Evolutionary conservation across 30 jellyfish, hydroid and myxozoan species (phyloP), one percentile per base, ranked within the genome.

Genomic region (Cassiopea andromeda): DNA sequence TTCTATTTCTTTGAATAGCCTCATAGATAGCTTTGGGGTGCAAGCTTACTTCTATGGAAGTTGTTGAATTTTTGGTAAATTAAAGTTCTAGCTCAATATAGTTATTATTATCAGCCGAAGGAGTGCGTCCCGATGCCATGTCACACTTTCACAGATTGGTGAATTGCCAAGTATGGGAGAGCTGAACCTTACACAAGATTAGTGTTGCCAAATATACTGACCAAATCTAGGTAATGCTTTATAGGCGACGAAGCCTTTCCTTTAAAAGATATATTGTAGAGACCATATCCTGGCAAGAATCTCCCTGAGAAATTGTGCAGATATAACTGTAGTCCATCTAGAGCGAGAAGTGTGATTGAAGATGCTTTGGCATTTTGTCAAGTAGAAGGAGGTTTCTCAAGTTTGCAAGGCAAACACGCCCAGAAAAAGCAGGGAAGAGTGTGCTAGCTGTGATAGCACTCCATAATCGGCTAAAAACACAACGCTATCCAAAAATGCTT

Each of bases 301-400:
- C 89, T 47, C 38, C 44, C 17, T 6, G 80, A 61, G 27, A 67
- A 80, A 15, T 15, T 50, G 46, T 12, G 80, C 7, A 80, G 60
- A 14, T 80, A 59, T 57, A 80, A 80, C 47, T 80, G 61, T 57
- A 64, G 81, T 2, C 80, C 61, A 46, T 80, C 89, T 7, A 75
- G 89, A 18, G 89, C 89, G 6, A 80, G 89, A 54, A 80, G 89
- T 43, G 80, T 80, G n/a, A 44, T 80, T 17, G 80, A 80, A 49
- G 61, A 80, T 49, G 68, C 80, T 45, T 80, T 80, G 64, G 64
- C 12, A 54, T 54, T 54, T 54, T 54, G 64, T 54, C 64, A 10
- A 54, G 69, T 27, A 76, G 60, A 50, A 3, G 75, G 69, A 64
- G 89, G 69, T 50, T 80, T 44, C 59, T 80, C 49, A 48, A 70